phyloP scores from a whole-genome alignment of 1,140 invertebrate species.

The Batillaria attramentaria region DNA sequence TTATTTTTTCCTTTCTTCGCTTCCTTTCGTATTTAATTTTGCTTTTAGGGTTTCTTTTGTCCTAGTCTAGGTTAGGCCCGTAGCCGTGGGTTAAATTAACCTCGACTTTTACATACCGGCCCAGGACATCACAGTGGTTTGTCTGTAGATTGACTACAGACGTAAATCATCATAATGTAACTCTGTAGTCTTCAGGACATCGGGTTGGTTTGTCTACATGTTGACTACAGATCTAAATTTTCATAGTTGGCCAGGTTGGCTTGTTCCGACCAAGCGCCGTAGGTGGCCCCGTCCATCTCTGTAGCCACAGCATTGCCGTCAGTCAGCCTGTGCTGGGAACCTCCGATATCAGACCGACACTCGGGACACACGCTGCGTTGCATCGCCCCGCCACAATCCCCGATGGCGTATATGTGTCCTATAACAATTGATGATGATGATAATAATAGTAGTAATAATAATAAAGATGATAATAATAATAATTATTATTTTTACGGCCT shows the following conservation, averaged over 20 bases:
- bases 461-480: too few species aligned
- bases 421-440: neutral
- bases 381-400: slow-evolving; percentile 82
- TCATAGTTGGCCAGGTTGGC: slow-evolving; percentile 52
- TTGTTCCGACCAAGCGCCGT: slow-evolving; percentile 66
- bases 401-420: slow-evolving; percentile 81
- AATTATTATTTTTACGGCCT: too few species aligned
- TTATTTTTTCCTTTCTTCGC: too few species aligned
- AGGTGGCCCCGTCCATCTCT: slow-evolving; percentile 67
- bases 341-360: slow-evolving; percentile 79
- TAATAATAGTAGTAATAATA: too few species aligned
- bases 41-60: too few species aligned
- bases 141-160: neutral
- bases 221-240: neutral
- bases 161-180: neutral
- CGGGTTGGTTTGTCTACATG: neutral
- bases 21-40: too few species aligned
- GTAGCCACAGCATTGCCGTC: slow-evolving; percentile 74
- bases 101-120: too few species aligned
- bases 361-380: slow-evolving; percentile 76
- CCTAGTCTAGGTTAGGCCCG: too few species aligned
- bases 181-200: neutral
- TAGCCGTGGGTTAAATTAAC: too few species aligned
- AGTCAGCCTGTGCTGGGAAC: slow-evolving; percentile 74
- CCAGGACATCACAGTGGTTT: too few species aligned